phyloP scores from a whole-genome alignment of 2,888 invertebrate genomes.

The Meghimatium bilineatum region DNA sequence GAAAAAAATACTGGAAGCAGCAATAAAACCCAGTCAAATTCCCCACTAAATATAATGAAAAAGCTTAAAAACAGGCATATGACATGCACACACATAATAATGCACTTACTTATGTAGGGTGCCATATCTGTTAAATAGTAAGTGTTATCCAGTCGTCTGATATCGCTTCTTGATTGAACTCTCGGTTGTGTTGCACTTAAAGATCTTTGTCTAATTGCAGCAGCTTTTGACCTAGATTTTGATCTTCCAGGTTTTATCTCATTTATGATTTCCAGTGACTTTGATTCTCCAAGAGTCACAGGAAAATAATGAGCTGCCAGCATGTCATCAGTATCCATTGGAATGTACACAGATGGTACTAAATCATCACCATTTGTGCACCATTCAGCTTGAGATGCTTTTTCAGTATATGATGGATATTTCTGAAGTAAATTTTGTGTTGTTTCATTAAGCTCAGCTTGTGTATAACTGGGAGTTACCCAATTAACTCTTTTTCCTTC shows the following conservation, averaged over 20 bases:
- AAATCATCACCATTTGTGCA: constrained; percentile 39
- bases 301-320: constrained; percentile 51
- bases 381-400: constrained; percentile 30
- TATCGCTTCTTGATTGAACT: constrained; percentile 36
- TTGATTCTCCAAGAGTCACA: constrained; percentile 48
- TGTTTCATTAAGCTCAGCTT: constrained; percentile 23
- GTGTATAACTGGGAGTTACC: background rate
- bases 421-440: constrained; percentile 15
- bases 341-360: constrained; percentile 32
- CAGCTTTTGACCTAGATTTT: constrained; percentile 4
- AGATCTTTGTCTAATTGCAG: constrained; percentile 2
- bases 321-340: constrained; percentile 49
- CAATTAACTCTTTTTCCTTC: background rate
- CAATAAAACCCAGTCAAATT: too few species aligned
- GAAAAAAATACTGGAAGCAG: too few species aligned
- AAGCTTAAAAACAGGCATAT: background rate
- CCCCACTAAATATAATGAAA: too few species aligned
- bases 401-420: constrained; percentile 1
- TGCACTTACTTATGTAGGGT: constrained; percentile 50
- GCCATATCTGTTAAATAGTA: constrained; percentile 49
- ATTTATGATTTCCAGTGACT: constrained; percentile 35
- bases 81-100: background rate
- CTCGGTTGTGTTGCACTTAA: constrained; percentile 30
- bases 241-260: constrained; percentile 38
- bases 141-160: constrained; percentile 41